phyloP scores from a whole-genome alignment of 92 coral and sea anemone species.

The Umimayanthus kanabou region DNA sequence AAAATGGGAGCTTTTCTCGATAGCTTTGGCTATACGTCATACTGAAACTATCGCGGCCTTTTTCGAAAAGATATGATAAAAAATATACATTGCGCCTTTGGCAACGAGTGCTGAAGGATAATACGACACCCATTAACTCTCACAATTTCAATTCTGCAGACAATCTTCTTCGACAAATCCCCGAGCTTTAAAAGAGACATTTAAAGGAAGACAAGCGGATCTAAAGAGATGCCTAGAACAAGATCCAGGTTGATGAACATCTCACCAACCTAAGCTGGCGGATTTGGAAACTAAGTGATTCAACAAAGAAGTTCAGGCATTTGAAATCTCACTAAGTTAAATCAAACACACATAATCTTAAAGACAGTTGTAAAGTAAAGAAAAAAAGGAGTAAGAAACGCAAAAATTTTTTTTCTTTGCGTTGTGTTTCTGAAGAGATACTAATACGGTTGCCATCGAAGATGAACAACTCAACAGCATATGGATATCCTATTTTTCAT shows the following conservation, averaged over 20 bases:
- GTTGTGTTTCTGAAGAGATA: neutral
- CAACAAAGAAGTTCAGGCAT: no score
- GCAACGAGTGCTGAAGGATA: neutral
- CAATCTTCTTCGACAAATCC: neutral
- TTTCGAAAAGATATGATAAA: neutral
- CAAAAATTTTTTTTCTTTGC: neutral
- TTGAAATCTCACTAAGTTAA: no score
- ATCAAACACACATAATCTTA: no score
- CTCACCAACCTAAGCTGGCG: no score
- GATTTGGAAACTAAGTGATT: no score
- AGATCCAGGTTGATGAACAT: neutral
- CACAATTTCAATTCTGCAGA: neutral
- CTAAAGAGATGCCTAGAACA: neutral
- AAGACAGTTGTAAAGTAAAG: neutral
- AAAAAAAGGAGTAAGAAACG: neutral
- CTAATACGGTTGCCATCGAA: neutral
- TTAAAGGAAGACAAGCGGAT: no score
- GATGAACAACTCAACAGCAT: conserved; percentile 25
- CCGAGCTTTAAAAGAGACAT: no score
- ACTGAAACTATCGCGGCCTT: neutral
- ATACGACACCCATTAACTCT: conserved; percentile 1
- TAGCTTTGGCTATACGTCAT: neutral
- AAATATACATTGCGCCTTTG: neutral
- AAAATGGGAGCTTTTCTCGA: neutral
- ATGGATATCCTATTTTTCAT: neutral